phyloP scores from a whole-genome alignment of 2,888 invertebrate species.

The Andrena fulva region DNA sequence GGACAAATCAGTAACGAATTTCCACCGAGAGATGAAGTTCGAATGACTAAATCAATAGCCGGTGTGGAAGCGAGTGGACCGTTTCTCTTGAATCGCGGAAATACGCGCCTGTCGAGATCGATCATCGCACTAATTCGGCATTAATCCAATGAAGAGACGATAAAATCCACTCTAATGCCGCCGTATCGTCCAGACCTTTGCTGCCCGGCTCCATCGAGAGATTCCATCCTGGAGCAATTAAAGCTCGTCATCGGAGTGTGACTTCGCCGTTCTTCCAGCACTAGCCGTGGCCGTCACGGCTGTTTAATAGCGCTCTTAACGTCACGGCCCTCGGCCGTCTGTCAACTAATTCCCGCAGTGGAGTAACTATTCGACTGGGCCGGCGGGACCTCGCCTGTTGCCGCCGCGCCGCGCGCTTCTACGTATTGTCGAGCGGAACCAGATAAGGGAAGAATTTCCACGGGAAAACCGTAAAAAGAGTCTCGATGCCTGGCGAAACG shows the following conservation, averaged over 20 bases:
- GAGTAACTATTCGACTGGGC: slow-evolving; percentile 48
- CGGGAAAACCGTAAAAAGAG: slow-evolving; percentile 5
- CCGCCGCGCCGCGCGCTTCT: neutral
- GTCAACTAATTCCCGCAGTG: slow-evolving; percentile 56
- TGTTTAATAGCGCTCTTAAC: slow-evolving; percentile 51
- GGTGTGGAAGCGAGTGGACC: neutral
- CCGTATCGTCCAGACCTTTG: slow-evolving; percentile 52
- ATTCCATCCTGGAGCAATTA: slow-evolving; percentile 70
- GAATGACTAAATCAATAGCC: neutral
- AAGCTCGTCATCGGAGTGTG: slow-evolving; percentile 59
- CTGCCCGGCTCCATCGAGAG: slow-evolving; percentile 51
- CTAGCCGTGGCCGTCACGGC: slow-evolving; percentile 35
- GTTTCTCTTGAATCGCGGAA: neutral
- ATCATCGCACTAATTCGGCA: slow-evolving; percentile 46
- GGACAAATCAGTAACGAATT: too few species aligned
- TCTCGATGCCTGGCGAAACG: neutral
- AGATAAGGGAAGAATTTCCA: slow-evolving; percentile 4
- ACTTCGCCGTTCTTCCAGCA: slow-evolving; percentile 53
- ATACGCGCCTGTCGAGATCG: slow-evolving; percentile 11
- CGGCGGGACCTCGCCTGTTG: slow-evolving; percentile 40
- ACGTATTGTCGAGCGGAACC: neutral
- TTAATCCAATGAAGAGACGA: slow-evolving; percentile 60
- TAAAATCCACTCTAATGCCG: slow-evolving; percentile 67
- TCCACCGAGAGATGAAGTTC: too few species aligned
- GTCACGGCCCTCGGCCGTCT: slow-evolving; percentile 29